A percentile compares a stretch with the other conserved stretches of the same genome.
phyloP scores from a whole-genome alignment of 2,797 vertebrate species.

The Podargus strigoides region DNA sequence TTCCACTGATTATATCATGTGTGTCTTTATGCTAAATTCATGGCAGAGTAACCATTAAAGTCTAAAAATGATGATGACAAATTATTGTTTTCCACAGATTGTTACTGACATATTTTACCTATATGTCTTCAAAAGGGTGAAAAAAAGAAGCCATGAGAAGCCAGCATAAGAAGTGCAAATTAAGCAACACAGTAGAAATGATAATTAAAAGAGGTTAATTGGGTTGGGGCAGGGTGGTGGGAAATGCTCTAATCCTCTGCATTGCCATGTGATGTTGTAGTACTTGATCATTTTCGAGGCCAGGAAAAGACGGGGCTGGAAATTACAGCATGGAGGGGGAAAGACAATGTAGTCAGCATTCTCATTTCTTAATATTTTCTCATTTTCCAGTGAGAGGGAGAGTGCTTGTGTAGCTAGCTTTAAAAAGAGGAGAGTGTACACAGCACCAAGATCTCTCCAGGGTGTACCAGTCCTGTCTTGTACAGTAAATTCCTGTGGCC shows the following conservation, averaged over 20 bases:
- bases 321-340: background rate
- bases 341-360: background rate
- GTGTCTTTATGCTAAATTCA: background rate
- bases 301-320: background rate
- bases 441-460: background rate
- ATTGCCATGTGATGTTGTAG: background rate
- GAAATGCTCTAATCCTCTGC: conserved; percentile 29
- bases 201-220: conserved; percentile 60
- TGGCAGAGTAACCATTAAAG: background rate
- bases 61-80: background rate
- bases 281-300: background rate
- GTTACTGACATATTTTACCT: conserved; percentile 1
- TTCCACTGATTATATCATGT: background rate
- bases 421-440: background rate
- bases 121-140: background rate
- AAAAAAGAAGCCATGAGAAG: background rate
- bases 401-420: background rate
- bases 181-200: conserved; percentile 21
- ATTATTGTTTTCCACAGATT: background rate
- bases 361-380: background rate
- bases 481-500: background rate
- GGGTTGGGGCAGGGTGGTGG: background rate
- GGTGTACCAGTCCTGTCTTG: background rate
- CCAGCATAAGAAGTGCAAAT: background rate
- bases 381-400: background rate